Evolutionary conservation across 53 echinoderm and acorn worm species (phyloP).

Genomic region (Paelopatides confundens): DNA sequence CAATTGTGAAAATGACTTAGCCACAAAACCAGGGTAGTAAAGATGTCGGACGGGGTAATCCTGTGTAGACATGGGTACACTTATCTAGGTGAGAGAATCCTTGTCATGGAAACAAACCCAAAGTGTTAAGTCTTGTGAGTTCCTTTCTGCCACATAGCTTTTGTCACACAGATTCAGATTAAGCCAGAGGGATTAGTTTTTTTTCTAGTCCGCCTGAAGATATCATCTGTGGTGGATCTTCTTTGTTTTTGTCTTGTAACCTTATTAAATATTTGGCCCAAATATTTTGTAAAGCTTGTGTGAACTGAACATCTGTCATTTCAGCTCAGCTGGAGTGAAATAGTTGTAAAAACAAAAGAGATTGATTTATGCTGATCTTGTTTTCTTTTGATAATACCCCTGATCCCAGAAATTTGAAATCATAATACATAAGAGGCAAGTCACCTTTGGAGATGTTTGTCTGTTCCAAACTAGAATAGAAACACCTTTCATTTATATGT

Average conservation of each 20-base stretch:
- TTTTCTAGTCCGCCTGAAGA: neutral
- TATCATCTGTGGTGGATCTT: neutral
- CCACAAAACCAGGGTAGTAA: too few relatives aligned
- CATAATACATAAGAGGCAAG: neutral
- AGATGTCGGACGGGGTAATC: too few relatives aligned
- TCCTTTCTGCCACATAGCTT: too few relatives aligned
- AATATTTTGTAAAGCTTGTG: neutral
- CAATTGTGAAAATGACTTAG: too few relatives aligned
- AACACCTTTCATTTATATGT: constrained; percentile 39
- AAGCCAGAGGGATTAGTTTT: too few relatives aligned
- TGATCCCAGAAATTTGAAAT: constrained; percentile 33
- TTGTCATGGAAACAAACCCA: too few relatives aligned
- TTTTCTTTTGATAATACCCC: constrained; percentile 24
- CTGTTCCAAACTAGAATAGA: constrained; percentile 9
- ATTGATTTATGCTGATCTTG: constrained; percentile 21
- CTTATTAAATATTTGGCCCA: constrained; percentile 29
- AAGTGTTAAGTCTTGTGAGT: too few relatives aligned
- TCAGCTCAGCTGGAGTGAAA: constrained; percentile 15
- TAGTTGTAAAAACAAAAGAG: constrained; percentile 33
- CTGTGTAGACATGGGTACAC: too few relatives aligned
- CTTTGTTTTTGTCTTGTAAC: neutral
- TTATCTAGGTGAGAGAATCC: too few relatives aligned
- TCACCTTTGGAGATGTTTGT: neutral
- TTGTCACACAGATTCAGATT: too few relatives aligned
- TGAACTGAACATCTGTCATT: constrained; percentile 19